Evolutionary conservation across 2,113 vertebrate species (phyloP), one percentile per base, ranked within the genome.

Genomic region (Nicator chloris): DNA sequence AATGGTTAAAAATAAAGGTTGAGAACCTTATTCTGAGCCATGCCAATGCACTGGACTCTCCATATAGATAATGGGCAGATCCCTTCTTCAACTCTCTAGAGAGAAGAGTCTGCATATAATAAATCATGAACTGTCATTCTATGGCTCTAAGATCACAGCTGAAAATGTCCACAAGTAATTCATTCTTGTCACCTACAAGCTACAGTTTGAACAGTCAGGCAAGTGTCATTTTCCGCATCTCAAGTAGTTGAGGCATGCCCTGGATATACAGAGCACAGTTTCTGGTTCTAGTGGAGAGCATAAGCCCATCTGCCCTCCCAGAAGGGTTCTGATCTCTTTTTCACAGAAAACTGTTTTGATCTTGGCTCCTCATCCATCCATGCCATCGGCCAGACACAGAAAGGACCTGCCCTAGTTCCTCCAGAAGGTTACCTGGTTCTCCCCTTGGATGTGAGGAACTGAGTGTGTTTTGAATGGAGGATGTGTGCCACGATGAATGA

Each of bases 1-100:
- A 76, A 53, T 72, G 42, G 89, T 91, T 70, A 95, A 93, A 95
- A 57, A 30, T 47, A 95, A 87, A 91, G 70, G 64, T 6, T 79
- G 83, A 81, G 90, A 92, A 82, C 50, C 78, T 72, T 72, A 73
- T 59, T 87, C 80, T 61, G 50, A 78, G 18, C 30, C 53, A 85
- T 47, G 33, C 28, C 64, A 66, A 76, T 47, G 42, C 30, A 37
- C 31, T 86, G 42, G 27, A 40, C n/a, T 53, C 16, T 80, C n/a
- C 51, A 47, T 33, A 49, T 1, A 15, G 53, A 49, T 56, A 85
- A 90, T 12, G 10, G 81, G 15, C 37, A 92, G 33, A 82, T 50
- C 14, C 10, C 8, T 27, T 57, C 15, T 56, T 81, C 60, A 28
- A 26, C 26, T 64, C n/a, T 61, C 51, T 59, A 92, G 33, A 69